Conservation (phyloP, 2,113 vertebrate genomes). For the Myrmecophaga tridactyla region DNA sequence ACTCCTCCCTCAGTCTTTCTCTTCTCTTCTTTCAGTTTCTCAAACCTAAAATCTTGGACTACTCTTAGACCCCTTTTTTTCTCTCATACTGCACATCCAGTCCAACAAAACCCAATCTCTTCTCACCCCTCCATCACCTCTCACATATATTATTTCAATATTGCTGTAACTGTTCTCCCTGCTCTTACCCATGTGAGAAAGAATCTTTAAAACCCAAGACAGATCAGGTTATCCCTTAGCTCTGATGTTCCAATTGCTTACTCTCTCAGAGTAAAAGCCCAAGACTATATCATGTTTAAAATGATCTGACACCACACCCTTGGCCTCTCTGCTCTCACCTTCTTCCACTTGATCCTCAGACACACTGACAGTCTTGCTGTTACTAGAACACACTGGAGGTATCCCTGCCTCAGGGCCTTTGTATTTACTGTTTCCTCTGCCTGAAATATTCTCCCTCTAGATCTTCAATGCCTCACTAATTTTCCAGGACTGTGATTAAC, state of each 20-base stretch:
- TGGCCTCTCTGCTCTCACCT: background rate
- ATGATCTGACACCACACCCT: rapidly evolving
- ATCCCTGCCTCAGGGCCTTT: background rate
- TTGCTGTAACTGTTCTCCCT: background rate
- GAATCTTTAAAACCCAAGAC: background rate
- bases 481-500: background rate
- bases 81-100: background rate
- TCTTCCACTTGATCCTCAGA: background rate
- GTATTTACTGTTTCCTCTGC: background rate
- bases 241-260: background rate
- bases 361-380: background rate
- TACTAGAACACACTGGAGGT: background rate
- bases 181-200: background rate
- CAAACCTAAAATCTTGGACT: background rate
- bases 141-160: background rate
- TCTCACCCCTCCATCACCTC: background rate
- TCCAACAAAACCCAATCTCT: background rate
- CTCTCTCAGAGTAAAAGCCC: background rate
- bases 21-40: background rate
- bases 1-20: background rate
- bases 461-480: background rate
- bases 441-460: background rate
- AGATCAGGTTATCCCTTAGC: background rate
- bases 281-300: background rate
- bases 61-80: background rate